Conservation (phyloP, 1,140 invertebrate species). For the Ptiloglossa arizonensis region DNA sequence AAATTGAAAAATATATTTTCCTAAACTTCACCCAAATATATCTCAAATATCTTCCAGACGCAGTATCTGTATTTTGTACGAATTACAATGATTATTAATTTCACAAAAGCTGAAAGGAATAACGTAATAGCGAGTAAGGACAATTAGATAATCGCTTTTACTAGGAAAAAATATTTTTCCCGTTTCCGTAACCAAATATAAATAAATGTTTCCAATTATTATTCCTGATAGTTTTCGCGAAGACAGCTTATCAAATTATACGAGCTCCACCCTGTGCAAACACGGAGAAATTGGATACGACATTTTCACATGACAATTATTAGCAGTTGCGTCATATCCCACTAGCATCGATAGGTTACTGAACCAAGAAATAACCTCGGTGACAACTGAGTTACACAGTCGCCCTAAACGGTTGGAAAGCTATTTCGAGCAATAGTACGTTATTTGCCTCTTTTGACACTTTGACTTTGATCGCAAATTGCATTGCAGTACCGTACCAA, state of each 20-base stretch:
- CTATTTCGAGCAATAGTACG: slow-evolving; percentile 35
- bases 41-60: too few species aligned
- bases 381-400: not conserved
- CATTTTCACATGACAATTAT: not conserved
- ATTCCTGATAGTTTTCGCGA: not conserved
- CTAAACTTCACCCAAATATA: too few species aligned
- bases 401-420: not conserved
- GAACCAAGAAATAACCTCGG: not conserved
- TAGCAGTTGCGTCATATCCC: not conserved
- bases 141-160: too few species aligned
- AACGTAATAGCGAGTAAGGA: too few species aligned
- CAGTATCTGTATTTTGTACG: too few species aligned
- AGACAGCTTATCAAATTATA: not conserved
- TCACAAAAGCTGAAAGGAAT: too few species aligned
- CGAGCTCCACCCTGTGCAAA: not conserved
- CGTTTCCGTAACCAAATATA: too few species aligned
- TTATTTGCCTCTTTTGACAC: slow-evolving; percentile 35
- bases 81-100: too few species aligned
- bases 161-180: too few species aligned
- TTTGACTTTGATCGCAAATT: slow-evolving; percentile 53
- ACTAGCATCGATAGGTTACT: not conserved
- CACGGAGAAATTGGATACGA: not conserved
- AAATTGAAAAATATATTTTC: too few species aligned
- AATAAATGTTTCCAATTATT: too few species aligned
- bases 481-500: slow-evolving; percentile 11